Base-by-base conservation (phyloP, 2,113 vertebrate genomes). In the Macrotis lagotis region DNA sequence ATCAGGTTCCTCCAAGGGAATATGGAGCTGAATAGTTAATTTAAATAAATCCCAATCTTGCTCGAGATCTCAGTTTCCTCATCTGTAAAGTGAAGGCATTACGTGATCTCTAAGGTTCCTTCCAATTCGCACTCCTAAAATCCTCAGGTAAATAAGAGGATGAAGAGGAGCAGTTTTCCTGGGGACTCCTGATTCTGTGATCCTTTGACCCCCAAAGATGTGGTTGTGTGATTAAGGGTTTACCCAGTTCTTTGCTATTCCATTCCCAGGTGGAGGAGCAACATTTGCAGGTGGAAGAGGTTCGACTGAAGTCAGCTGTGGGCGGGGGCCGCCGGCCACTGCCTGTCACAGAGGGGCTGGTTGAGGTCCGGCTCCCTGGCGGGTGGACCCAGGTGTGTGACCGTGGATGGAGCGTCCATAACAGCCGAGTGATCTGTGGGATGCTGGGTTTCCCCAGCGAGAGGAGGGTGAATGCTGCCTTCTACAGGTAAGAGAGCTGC, bases 361-460 rank as follows among this genome's bases (percentile, higher is more conserved):
- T 99, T 55, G 99, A 99, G 97, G 98, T 99, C 92, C 99, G 98
- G 74, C 98, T 99, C 98, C 99, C 98, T 37, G 98, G 99, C 0
- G 93, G 99, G 96, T 99, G 99, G 99, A 98, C 98, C 0, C 99
- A 99, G 98, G 98, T 99, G 97, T 99, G 99, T 0, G 99, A 99
- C 90, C 96, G 98, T 90, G 99, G 99, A 89, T 99, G 99, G 99
- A 98, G 97, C 19, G 95, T 97, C 94, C 99, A 98, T 94, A 99
- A 99, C 98, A 99, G 99, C 48, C 99, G 88, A 0, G 99, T 99
- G 3, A 5, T 99, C 98, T 99, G 99, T 0, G 99, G 99, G 93
- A 99, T 99, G 99, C 97, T 99, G 98, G 99, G 99, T 93, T 99
- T 99, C 97, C 99, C 99, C 0, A 98, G 99, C 0, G 99, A 99